Conservation (phyloP, 1,140 invertebrate species). For the Marisa cornuarietis region DNA sequence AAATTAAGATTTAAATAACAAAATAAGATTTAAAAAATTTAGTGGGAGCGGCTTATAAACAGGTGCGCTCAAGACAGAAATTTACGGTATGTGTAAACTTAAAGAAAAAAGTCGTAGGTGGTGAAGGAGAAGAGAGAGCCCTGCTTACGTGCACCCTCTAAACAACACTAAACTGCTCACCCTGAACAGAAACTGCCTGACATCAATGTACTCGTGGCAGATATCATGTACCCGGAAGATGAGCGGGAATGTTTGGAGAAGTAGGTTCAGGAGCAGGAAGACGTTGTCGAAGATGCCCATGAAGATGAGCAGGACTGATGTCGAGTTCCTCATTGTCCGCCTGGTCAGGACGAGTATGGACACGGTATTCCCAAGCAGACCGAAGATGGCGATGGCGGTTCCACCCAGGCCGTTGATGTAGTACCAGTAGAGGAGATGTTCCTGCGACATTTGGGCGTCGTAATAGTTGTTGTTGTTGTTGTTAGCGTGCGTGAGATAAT, state of each 20-base stretch:
- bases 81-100: too few relatives aligned
- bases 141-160: background rate
- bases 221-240: constrained; percentile 82
- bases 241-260: constrained; percentile 76
- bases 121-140: background rate
- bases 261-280: constrained; percentile 76
- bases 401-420: constrained; percentile 69
- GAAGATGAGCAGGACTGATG: constrained; percentile 58
- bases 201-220: constrained; percentile 74
- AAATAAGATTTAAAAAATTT: too few relatives aligned
- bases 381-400: constrained; percentile 73
- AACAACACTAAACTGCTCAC: constrained; percentile 29
- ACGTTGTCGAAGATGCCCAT: constrained; percentile 56
- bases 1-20: too few relatives aligned
- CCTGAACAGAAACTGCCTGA: constrained; percentile 69
- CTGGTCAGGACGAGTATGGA: constrained; percentile 56
- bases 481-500: background rate
- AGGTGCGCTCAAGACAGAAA: too few relatives aligned
- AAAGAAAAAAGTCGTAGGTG: background rate
- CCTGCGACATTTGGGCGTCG: background rate
- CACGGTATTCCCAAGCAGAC: constrained; percentile 56
- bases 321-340: constrained; percentile 59
- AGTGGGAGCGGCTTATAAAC: too few relatives aligned
- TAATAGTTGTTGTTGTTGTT: background rate
- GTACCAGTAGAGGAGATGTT: constrained; percentile 35